Evolutionary conservation across 2,888 invertebrate genomes (phyloP), one percentile per base, ranked within the genome.

Genomic region (Melangyna quadrimaculata): DNA sequence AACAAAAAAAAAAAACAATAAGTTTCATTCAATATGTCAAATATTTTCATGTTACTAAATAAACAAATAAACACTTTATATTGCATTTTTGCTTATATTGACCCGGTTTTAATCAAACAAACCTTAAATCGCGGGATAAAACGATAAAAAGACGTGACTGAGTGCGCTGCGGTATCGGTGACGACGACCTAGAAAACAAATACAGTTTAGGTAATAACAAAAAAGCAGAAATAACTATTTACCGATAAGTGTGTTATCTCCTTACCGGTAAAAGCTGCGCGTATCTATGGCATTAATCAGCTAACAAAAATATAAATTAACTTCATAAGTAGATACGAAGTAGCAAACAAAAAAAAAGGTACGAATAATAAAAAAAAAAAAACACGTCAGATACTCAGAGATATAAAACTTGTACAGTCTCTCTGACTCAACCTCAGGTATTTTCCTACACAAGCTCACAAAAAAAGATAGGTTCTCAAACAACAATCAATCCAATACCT

Each of bases 231-330:
- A 67, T 48, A 55, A 27, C 19, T 55, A 61, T 79, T 67, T 71
- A 12, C 63, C 70, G 71, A 84, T 80, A 72, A 84, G 77, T 67
- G n/a, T 32, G 71, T 77, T 80, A 84, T 80, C 79, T 59, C 71
- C 40, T 37, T 55, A 5, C 71, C 73, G 74, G 63, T 55, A 32
- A 65, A 29, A 8, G 7, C 9, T 22, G 14, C 57, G 43, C 83
- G 51, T 82, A 82, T 82, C 77, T 73, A 29, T 32, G 51, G 72
- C 78, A 82, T 82, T 73, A 73, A 78, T 73, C 77, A 61, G 27
- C 19, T 19, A 63, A 59, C 74, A 53, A 80, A 74, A 69, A 74
- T 74, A 73, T 37, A 74, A 55, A 65, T n/a, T 6, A 81, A 75
- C 71, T 81, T 80, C 43, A 70, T 63, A 35, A n/a, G n/a, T n/a